phyloP scores from a whole-genome alignment of 2,113 vertebrate species.

The Lampris incognitus region DNA sequence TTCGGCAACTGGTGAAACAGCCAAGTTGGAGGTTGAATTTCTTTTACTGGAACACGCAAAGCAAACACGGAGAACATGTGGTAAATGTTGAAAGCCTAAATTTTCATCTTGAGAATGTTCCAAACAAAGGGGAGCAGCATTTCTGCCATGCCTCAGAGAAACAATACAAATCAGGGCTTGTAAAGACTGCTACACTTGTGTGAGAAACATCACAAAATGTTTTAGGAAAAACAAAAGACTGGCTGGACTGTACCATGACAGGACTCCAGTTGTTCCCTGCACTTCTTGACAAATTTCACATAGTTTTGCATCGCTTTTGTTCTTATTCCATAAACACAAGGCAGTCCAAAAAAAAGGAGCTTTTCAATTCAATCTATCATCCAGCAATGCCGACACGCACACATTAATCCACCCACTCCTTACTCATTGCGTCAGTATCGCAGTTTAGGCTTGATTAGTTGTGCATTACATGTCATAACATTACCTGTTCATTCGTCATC shows the following conservation, averaged over 20 bases:
- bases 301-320: not conserved
- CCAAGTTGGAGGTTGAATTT: not conserved
- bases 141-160: not conserved
- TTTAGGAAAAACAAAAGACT: not conserved
- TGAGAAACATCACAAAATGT: not conserved
- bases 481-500: not conserved
- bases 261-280: not conserved
- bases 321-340: not conserved
- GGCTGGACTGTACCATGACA: not conserved
- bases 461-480: not conserved
- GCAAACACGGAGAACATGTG: not conserved
- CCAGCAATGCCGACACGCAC: conserved; percentile 4
- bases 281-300: conserved; percentile 15
- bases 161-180: not conserved
- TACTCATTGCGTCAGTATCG: conserved; percentile 4
- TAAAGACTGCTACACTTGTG: not conserved
- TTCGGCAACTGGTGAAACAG: not conserved
- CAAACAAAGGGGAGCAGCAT: not conserved
- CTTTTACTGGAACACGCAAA: not conserved
- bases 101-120: not conserved
- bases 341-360: conserved; percentile 5
- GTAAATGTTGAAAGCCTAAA: not conserved
- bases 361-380: not conserved
- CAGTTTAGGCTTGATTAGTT: not conserved
- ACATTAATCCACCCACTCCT: not conserved